Conservation (phyloP, 2,113 vertebrate species). For the Pteropus alecto region DNA sequence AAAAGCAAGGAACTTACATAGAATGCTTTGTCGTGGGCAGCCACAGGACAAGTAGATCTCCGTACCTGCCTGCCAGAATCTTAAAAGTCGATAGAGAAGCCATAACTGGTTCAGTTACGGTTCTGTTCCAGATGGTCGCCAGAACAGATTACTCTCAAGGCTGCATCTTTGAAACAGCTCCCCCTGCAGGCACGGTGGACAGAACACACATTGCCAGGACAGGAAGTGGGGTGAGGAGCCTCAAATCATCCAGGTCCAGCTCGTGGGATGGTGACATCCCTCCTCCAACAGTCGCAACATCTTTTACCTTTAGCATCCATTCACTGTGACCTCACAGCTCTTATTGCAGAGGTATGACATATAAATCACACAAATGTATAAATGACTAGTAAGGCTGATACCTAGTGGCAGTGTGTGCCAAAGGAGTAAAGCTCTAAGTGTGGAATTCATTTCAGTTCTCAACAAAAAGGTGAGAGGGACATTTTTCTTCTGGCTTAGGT, state of each 20-base stretch:
- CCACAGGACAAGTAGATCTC: not conserved
- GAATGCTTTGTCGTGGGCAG: not conserved
- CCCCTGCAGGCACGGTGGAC: not conserved
- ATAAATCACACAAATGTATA: too few relatives aligned
- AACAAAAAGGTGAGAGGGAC: rapidly evolving
- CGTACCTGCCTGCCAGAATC: not conserved
- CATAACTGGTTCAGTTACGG: not conserved
- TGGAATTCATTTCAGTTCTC: not conserved
- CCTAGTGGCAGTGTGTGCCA: not conserved
- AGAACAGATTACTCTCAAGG: not conserved
- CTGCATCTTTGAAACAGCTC: not conserved
- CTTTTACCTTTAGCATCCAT: not conserved
- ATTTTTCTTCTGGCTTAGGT: not conserved
- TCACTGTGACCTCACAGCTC: not conserved
- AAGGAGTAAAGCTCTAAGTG: not conserved
- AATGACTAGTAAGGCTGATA: not conserved
- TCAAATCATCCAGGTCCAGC: not conserved
- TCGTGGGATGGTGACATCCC: not conserved
- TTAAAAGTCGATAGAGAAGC: not conserved
- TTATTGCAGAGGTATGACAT: not conserved
- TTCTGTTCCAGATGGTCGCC: not conserved
- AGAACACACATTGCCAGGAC: not conserved
- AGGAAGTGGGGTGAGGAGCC: not conserved
- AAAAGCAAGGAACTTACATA: not conserved
- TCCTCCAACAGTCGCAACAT: not conserved